phyloP scores from a whole-genome alignment of 2,888 invertebrate genomes.

The Cyaniris semiargus region DNA sequence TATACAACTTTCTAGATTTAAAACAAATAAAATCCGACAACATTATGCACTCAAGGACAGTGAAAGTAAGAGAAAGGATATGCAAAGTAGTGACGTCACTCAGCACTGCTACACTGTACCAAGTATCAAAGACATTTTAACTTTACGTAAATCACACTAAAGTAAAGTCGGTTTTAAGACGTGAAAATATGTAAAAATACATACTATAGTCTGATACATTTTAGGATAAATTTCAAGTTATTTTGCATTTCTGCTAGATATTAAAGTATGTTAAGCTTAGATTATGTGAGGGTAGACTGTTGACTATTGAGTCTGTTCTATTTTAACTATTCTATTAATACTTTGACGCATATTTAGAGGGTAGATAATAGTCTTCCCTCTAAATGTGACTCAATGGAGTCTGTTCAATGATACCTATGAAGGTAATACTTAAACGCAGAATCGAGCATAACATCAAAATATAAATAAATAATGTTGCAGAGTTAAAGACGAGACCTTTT shows the following conservation, averaged over 20 bases:
- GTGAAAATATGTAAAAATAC: too few relatives aligned
- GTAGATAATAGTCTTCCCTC: too few relatives aligned
- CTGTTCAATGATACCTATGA: not conserved
- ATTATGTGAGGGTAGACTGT: too few relatives aligned
- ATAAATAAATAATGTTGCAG: not conserved
- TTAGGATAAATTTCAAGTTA: too few relatives aligned
- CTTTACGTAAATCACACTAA: not conserved
- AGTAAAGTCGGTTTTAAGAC: not conserved
- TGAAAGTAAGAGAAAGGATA: conserved; percentile 76
- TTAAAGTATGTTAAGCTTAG: too few relatives aligned
- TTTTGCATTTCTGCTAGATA: too few relatives aligned
- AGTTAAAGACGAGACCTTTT: not conserved
- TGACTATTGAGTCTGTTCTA: too few relatives aligned
- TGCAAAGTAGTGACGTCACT: conserved; percentile 54
- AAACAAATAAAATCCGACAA: conserved; percentile 24
- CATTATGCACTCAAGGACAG: conserved; percentile 65
- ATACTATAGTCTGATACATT: too few relatives aligned
- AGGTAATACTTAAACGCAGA: not conserved
- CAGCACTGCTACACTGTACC: conserved; percentile 36
- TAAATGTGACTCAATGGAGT: too few relatives aligned
- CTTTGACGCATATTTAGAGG: too few relatives aligned
- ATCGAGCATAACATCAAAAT: not conserved
- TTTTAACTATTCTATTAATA: too few relatives aligned
- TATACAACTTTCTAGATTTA: conserved; percentile 27
- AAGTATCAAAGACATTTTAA: conserved; percentile 32